Percentiles rank a stretch among this genome's conserved stretches.
These are phyloP conservation scores for Macrotus californicus DNA, from an alignment of 2,113 vertebrate genomes.

Conservation along the genomic window DNA sequence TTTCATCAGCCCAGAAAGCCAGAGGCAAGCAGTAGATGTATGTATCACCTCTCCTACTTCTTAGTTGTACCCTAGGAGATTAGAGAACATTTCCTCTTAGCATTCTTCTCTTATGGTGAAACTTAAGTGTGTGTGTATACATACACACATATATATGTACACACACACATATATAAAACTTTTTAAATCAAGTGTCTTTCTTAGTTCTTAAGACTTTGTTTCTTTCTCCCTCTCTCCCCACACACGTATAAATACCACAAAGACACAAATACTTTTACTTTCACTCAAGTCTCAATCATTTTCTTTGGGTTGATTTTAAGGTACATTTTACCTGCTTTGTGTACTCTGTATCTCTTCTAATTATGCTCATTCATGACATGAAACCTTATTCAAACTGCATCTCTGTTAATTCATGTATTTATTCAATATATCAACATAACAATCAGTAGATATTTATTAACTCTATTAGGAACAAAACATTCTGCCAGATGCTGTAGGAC, in stretches of 20 bases:
- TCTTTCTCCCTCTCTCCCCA: background rate
- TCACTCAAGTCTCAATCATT: background rate
- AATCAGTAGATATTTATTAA: background rate
- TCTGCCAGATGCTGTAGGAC: background rate
- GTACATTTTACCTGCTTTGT: background rate
- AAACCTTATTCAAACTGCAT: background rate
- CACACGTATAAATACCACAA: fast-evolving
- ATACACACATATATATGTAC: no score
- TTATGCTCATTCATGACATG: background rate
- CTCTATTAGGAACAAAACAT: background rate
- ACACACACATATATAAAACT: background rate
- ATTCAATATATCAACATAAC: background rate
- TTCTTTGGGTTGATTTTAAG: background rate
- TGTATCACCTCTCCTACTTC: background rate
- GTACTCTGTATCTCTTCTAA: background rate
- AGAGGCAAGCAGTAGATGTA: background rate
- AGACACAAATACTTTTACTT: background rate
- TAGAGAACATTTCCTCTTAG: background rate
- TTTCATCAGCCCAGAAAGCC: background rate
- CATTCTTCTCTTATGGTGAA: background rate
- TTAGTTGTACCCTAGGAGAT: background rate
- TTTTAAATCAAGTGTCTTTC: background rate
- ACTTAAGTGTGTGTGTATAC: background rate
- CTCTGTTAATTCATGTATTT: background rate
- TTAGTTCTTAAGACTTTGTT: background rate